phyloP scores from a whole-genome alignment of 2,797 vertebrate species.

The Tarsius wallacei region DNA sequence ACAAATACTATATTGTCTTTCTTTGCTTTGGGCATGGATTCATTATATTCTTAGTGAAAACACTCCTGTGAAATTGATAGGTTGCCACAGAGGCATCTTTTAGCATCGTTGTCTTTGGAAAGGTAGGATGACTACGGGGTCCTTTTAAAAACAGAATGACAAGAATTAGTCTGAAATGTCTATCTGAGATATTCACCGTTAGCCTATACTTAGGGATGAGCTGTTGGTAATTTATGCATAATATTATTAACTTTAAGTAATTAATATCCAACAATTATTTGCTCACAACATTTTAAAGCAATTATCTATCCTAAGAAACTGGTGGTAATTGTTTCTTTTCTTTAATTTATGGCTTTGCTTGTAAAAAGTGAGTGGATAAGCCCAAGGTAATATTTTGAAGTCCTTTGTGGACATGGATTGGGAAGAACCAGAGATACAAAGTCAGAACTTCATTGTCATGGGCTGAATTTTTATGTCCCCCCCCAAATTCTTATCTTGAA shows the following conservation, averaged over 20 bases:
- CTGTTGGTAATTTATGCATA: not conserved
- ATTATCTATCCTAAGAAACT: not conserved
- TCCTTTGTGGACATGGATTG: not conserved
- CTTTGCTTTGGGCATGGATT: slow-evolving; percentile 50
- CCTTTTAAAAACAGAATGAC: slow-evolving; percentile 1
- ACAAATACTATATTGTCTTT: not conserved
- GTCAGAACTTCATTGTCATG: not conserved
- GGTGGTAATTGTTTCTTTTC: not conserved
- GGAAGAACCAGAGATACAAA: slow-evolving; percentile 2
- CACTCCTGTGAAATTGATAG: not conserved
- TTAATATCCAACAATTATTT: slow-evolving; percentile 45
- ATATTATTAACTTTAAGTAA: slow-evolving; percentile 38
- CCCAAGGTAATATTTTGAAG: not conserved
- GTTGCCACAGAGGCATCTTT: not conserved
- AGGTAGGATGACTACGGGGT: not conserved
- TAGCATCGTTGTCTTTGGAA: slow-evolving; percentile 27
- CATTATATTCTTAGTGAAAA: not conserved
- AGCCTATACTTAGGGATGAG: not conserved
- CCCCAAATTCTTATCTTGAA: not conserved
- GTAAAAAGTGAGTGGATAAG: not conserved
- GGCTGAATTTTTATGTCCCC: not conserved
- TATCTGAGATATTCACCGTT: not conserved
- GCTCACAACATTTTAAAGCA: slow-evolving; percentile 40
- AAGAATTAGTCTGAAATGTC: not conserved
- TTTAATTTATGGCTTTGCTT: not conserved